Evolutionary conservation across 2,113 vertebrate species (phyloP).

Genomic region (Elaphurus davidianus): DNA sequence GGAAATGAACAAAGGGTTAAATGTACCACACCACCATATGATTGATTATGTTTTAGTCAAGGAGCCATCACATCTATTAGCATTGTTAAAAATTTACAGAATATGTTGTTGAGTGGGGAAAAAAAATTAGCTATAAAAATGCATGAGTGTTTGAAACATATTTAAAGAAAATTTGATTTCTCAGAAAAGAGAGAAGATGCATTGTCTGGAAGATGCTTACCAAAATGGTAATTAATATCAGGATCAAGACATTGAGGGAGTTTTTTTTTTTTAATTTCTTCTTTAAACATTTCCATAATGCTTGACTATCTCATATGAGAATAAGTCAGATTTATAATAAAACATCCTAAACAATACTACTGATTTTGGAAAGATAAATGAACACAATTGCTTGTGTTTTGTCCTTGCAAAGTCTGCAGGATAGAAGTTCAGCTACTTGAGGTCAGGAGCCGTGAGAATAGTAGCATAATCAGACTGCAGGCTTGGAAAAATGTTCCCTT

Average conservation of each 20-base stretch:
- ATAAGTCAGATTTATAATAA: slow-evolving; percentile 5
- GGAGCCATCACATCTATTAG: background rate
- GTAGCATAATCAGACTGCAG: background rate
- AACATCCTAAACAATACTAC: background rate
- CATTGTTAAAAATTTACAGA: background rate
- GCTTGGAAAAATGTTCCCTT: background rate
- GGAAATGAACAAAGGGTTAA: background rate
- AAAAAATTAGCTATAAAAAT: background rate
- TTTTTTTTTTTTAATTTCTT: background rate
- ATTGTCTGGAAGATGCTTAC: background rate
- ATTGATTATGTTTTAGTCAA: background rate
- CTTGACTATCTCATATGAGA: background rate
- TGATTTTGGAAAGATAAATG: background rate
- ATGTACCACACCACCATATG: background rate
- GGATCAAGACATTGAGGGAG: background rate
- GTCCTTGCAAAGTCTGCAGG: background rate
- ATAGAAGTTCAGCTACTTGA: background rate
- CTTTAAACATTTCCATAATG: background rate
- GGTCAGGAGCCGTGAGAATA: rapidly evolving
- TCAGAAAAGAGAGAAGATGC: background rate
- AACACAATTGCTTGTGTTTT: background rate
- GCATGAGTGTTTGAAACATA: background rate
- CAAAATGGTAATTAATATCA: background rate
- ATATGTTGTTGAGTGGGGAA: background rate
- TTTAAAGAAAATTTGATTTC: background rate